phyloP scores from a whole-genome alignment of 1,140 invertebrate species.

The Drosophila rhopaloa region DNA sequence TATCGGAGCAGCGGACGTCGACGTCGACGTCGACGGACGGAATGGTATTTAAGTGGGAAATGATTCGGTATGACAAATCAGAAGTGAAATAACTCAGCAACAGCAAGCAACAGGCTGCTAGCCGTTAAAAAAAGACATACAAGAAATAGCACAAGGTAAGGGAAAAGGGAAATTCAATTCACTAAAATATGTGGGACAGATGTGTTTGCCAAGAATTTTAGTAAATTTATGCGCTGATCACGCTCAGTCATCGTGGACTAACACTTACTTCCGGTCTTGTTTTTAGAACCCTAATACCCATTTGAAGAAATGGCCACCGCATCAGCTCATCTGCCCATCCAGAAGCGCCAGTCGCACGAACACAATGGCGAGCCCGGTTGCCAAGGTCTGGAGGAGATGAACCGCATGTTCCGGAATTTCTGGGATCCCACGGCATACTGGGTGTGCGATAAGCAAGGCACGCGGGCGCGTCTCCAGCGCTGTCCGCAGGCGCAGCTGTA shows the following conservation, averaged over 20 bases:
- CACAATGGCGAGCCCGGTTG: slow-evolving; percentile 80
- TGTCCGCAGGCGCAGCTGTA: slow-evolving; percentile 72
- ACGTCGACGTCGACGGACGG: slow-evolving; percentile 8
- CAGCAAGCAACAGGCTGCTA: slow-evolving; percentile 45
- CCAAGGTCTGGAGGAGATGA: slow-evolving; percentile 74
- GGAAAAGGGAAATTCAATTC: slow-evolving; percentile 31
- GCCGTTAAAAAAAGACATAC: slow-evolving; percentile 5
- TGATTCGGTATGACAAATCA: slow-evolving; percentile 74
- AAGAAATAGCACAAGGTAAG: slow-evolving; percentile 28
- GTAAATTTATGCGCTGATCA: slow-evolving; percentile 23
- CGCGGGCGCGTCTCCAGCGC: slow-evolving; percentile 62
- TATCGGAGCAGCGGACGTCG: slow-evolving; percentile 28
- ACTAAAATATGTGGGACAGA: slow-evolving; percentile 32
- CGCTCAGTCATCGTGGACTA: slow-evolving; percentile 22
- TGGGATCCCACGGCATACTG: slow-evolving; percentile 82
- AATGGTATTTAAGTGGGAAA: slow-evolving; percentile 75
- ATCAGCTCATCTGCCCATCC: slow-evolving; percentile 63
- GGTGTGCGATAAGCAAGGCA: slow-evolving; percentile 75
- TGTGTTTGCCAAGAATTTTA: slow-evolving; percentile 24
- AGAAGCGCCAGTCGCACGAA: slow-evolving; percentile 66
- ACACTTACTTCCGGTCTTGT: slow-evolving; percentile 14
- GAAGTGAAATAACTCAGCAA: slow-evolving; percentile 74
- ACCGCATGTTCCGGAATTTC: slow-evolving; percentile 79
- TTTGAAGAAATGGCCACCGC: slow-evolving; percentile 33
- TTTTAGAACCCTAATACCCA: slow-evolving; percentile 18